These are phyloP conservation scores for Amphiduros pacificus DNA, from an alignment of 2,888 invertebrate species.

Conservation along the genomic window DNA sequence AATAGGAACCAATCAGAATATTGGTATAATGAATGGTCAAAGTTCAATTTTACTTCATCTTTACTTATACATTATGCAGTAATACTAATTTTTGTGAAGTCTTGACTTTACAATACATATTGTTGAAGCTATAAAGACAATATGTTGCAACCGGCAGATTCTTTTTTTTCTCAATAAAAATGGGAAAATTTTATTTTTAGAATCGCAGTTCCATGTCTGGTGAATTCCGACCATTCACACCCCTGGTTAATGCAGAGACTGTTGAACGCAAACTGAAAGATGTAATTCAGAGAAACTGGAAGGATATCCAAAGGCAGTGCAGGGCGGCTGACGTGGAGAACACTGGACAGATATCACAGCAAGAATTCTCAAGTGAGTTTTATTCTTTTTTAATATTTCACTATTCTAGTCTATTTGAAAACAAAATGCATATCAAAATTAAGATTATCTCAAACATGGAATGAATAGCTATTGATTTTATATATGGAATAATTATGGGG, in stretches of 20 bases:
- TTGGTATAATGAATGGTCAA: no score
- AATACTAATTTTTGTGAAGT: no score
- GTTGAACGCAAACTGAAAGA: constrained; percentile 44
- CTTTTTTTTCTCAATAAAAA: no score
- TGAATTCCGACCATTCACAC: constrained; percentile 35
- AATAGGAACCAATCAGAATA: no score
- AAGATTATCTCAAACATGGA: neutral
- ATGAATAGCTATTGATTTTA: no score
- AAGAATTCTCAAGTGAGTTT: no score
- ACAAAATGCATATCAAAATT: neutral
- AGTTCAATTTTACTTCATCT: no score
- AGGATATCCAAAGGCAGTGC: constrained; percentile 50
- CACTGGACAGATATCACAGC: constrained; percentile 40
- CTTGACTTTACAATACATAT: no score
- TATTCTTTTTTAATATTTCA: neutral
- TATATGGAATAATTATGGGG: no score
- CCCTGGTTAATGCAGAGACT: constrained; percentile 51
- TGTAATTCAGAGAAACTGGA: constrained; percentile 47
- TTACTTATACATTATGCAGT: no score
- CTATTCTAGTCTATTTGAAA: neutral
- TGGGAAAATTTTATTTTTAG: neutral
- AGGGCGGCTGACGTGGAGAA: constrained; percentile 43
- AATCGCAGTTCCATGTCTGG: constrained; percentile 1
- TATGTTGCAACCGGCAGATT: no score
- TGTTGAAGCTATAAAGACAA: no score